Base-by-base conservation (phyloP, 1,140 invertebrate genomes). In the Cherax quadricarinatus region DNA sequence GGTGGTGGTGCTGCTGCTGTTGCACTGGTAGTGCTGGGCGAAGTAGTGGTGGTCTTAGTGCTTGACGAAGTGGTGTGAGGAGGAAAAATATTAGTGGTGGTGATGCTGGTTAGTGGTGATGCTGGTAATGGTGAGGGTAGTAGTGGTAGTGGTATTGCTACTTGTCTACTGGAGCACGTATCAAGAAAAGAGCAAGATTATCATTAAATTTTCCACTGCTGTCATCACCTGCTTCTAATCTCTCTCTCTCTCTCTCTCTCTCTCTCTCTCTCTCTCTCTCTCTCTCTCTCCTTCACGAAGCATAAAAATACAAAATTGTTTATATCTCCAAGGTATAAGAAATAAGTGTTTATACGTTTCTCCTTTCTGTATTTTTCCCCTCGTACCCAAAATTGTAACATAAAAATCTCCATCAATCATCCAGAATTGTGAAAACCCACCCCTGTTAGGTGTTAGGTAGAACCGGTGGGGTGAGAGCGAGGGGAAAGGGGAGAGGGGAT, bases 331-430 rank as follows among this genome's bases (percentile, higher is more conserved):
- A 75, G 70, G n/a, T 30, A 75, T 75, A 24, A 75, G 30, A n/a
- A 75, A 30, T 75, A 75, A 75, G n/a, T 75, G n/a, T 75, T 75
- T 30, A 75, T 30, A 75, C 70, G 6, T 75, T 75, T 57, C 53
- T 9, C 53, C 53, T 57, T 57, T 57, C 53, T 57, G 53, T 57
- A 14, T 75, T 75, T 75, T 79, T 88, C 75, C 53, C 86, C 75
- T 41, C 86, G 86, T 80, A 79, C 86, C 86, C 51, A 80, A 88
- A 88, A 88, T 80, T 80, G 86, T 73, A 41, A 88, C 86, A 88
- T 88, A 88, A 88, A 88, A 88, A 88, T 88, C 86, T 80, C 86
- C 86, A 88, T 88, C 86, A 88, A 79, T 78, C 86, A 88, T 88
- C 78, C 75, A 88, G 86, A 88, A 88, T 79, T 80, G 86, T 88